Base-by-base conservation (phyloP, 2,888 invertebrate species). In the Clitarchus hookeri region DNA sequence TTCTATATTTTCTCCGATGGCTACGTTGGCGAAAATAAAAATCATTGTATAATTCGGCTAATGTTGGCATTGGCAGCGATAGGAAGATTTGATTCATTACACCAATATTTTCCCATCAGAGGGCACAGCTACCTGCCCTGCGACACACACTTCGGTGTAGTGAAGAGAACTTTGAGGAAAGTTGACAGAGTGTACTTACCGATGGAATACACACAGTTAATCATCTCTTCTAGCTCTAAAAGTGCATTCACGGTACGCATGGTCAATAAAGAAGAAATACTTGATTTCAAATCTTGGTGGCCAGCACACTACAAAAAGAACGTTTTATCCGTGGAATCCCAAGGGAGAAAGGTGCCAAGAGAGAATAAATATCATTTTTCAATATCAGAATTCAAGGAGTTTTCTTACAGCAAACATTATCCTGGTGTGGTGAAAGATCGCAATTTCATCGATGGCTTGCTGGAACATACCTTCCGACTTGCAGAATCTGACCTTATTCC, bases 261-360 rank as follows among this genome's bases (percentile, higher is more conserved):
- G n/a, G 11, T 82, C 26, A 23, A 16, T 82, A 82, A n/a, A 82
- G 82, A 26, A 82, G 27, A 4, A 80, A 80, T 53, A 54, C 84
- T 53, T n/a, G 48, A 84, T n/a, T 84, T 84, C 44, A 53, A 84
- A 48, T 84, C 6, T 11, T 53, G 84, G 84, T 84, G 84, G 84
- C 54, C 84, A 84, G 53, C 25, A 84, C 53, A 84, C 54, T 53
- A 84, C 26, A n/a, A 84, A 6, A n/a, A 84, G 23, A 53, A 19
- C 4, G 16, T 44, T 13, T 11, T n/a, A 12, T 53, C 26, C 12
- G 48, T 48, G 48, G 48, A 48, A 48, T 48, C 48, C 6, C 48
- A n/a, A 48, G 48, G 23, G 26, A 54, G 84, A 53, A 54, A 82
- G 44, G 82, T 25, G 4, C 82, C 82, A 6, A 82, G 26, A 82